A percentile compares a stretch with the other conserved stretches of the same genome.
phyloP scores from a whole-genome alignment of 2,113 vertebrate genomes.

The Uria aalge region DNA sequence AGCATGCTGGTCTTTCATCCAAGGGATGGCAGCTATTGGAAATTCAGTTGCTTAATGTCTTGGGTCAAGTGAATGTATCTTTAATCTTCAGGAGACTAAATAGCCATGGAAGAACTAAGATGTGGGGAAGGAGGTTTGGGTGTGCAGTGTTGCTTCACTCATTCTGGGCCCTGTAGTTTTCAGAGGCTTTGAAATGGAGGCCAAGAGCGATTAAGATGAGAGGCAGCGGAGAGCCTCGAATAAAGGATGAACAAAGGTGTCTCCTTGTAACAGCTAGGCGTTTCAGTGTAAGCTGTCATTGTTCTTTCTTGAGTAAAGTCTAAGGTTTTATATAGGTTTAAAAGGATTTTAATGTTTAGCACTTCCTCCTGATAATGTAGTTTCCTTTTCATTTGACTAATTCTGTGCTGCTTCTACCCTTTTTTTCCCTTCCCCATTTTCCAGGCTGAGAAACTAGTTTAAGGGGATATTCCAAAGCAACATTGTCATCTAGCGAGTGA shows the following conservation, averaged over 20 bases:
- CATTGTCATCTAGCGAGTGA: slow-evolving; percentile 36
- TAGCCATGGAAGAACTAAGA: not conserved
- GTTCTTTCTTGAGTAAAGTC: not conserved
- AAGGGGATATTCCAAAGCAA: not conserved
- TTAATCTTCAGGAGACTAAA: not conserved
- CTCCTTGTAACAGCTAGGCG: not conserved
- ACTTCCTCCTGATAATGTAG: not conserved
- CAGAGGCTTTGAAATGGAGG: slow-evolving; percentile 39
- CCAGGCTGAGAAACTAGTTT: not conserved
- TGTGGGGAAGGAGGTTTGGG: not conserved
- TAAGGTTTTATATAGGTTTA: not conserved
- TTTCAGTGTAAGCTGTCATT: not conserved
- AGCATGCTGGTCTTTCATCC: not conserved
- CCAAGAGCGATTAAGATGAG: not conserved
- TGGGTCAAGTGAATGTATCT: not conserved
- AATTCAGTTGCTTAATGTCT: not conserved
- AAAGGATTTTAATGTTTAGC: not conserved
- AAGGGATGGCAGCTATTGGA: not conserved
- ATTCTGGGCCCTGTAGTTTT: not conserved
- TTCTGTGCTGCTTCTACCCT: not conserved
- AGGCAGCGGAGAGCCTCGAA: not conserved
- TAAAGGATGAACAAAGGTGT: not conserved
- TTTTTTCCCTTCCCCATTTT: not conserved
- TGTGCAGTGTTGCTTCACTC: not conserved
- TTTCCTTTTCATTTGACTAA: not conserved